Conservation (phyloP, 2,113 vertebrate species). For the Microcebus ravelobensis region DNA sequence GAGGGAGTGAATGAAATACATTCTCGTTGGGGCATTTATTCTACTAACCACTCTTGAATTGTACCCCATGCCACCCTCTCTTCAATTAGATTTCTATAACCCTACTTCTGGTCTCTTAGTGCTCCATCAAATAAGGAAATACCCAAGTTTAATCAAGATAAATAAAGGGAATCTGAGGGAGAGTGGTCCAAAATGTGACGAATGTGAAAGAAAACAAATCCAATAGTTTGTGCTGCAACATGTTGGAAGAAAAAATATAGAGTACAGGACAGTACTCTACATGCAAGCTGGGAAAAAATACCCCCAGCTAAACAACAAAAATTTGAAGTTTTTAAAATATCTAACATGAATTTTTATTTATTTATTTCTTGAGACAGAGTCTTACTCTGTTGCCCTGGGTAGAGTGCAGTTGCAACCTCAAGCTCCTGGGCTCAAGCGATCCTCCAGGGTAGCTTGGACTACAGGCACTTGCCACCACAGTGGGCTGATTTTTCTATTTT, state of each 20-base stretch:
- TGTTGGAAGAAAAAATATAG: neutral
- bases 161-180: neutral
- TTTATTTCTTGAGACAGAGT: too few relatives aligned
- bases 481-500: too few relatives aligned
- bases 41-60: neutral
- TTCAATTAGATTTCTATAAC: neutral
- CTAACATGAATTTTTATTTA: neutral
- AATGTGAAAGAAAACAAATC: neutral
- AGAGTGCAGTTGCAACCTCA: too few relatives aligned
- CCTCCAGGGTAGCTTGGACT: too few relatives aligned
- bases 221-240: neutral
- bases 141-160: neutral
- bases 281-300: neutral
- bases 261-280: neutral
- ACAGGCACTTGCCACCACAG: too few relatives aligned
- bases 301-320: neutral
- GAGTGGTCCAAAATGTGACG: neutral
- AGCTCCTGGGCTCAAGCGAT: too few relatives aligned
- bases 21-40: neutral
- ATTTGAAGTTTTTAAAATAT: conserved; percentile 4
- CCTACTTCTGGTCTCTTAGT: neutral
- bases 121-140: conserved; percentile 43
- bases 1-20: neutral
- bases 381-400: too few relatives aligned
- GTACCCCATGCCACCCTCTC: too few relatives aligned